These are phyloP conservation scores for Poliocrania exsul DNA, from an alignment of 2,797 vertebrate species.

Conservation along the genomic window DNA sequence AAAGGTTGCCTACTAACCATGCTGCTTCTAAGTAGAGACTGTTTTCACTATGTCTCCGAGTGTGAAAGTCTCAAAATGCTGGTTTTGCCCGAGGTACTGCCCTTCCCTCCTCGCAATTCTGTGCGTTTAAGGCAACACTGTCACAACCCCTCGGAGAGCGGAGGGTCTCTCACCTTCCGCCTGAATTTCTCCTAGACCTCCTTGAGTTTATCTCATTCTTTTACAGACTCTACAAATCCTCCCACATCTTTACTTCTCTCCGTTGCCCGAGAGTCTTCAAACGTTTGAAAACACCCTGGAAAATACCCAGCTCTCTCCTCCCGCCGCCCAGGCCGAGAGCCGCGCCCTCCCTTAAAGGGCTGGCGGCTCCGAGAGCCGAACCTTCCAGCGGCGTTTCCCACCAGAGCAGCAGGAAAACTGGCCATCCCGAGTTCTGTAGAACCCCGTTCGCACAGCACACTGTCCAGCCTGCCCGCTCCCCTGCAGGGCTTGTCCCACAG, in stretches of 20 bases:
- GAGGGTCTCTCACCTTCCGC: fast-evolving
- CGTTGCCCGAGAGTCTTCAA: not conserved
- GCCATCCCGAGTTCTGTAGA: too few species aligned
- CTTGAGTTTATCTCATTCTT: not conserved
- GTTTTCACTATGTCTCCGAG: not conserved
- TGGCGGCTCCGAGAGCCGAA: fast-evolving
- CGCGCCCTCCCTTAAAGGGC: fast-evolving
- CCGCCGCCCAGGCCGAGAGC: fast-evolving
- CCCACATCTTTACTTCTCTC: not conserved
- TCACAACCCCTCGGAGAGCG: not conserved
- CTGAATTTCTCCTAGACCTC: not conserved
- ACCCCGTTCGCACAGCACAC: too few species aligned
- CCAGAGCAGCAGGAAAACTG: not conserved
- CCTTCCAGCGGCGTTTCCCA: not conserved
- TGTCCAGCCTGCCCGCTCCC: too few species aligned
- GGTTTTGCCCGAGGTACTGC: not conserved
- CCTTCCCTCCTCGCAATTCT: not conserved
- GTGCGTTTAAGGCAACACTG: not conserved
- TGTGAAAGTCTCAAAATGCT: not conserved
- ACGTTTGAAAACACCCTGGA: not conserved
- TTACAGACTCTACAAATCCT: not conserved
- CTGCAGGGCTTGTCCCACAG: not conserved
- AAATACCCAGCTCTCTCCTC: fast-evolving
- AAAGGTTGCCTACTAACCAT: not conserved
- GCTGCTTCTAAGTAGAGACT: too few species aligned